Evolutionary conservation across 2,888 invertebrate genomes (phyloP), one percentile per base, ranked within the genome.

Genomic region (Xestia c-nigrum): DNA sequence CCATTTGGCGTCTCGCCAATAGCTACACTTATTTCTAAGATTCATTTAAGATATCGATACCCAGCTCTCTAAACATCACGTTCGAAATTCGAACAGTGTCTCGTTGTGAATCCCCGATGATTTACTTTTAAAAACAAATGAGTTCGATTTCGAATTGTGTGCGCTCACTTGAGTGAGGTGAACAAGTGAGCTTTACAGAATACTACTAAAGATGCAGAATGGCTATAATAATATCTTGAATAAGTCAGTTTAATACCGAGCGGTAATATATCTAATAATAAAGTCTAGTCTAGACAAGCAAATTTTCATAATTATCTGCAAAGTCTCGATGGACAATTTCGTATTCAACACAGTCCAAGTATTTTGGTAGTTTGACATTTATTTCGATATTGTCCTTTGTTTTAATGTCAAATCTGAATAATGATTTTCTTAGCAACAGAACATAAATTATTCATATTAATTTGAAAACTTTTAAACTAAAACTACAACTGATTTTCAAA

Each of bases 1-100:
- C 38, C 24, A 50, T 72, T 80, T 78, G 64, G 80, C 43, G 21
- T 14, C 7, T 14, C 16, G 80, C 78, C 73, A 72, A 78, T 1
- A 24, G 6, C 43, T 50, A 50, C 24, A 72, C 14, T 50, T 55
- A 46, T 7, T 50, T 10, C n/a, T 31, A 38, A 78, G 80, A 72
- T 46, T 21, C 6, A 47, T 55, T 64, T 50, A 55, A 40, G 24
- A 70, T 46, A 52, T 69, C 21, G 21, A 0, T 52, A 24, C 14
- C 19, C 16, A 52, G 21, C 16, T 59, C 9, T 52, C 24, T 12
- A 16, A 24, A 40, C 12, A 3, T 46, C n/a, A 50, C 21, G 5
- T 43, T 50, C 2, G 12, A 76, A 76, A 59, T 59, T 65, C n/a
- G 12, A 76, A 76, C 63, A 1, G 0, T 16, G 16, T 46, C 50